Evolutionary conservation across 1,140 invertebrate species (phyloP).

Genomic region (Procambarus clarkii): DNA sequence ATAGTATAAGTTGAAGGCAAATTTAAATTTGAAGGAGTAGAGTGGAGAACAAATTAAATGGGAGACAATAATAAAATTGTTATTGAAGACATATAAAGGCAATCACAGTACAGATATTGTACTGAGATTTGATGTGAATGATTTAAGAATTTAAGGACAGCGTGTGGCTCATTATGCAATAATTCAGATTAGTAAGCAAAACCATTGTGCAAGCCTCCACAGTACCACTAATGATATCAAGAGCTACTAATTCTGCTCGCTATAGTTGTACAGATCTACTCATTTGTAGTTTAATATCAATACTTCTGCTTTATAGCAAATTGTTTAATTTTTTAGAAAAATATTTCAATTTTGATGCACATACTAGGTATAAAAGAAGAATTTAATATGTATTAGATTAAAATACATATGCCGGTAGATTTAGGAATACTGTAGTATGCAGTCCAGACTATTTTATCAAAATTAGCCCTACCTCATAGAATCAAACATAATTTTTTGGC

Average conservation of each 20-base stretch:
- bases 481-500: slow-evolving; percentile 6
- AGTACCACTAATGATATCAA: neutral
- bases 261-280: neutral
- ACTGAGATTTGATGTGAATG: too few species aligned
- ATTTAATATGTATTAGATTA: neutral
- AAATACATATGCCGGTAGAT: neutral
- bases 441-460: slow-evolving; percentile 1
- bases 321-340: neutral
- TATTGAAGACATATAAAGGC: neutral
- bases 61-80: too few species aligned
- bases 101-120: neutral
- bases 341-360: neutral
- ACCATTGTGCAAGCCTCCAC: neutral
- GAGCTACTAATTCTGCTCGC: neutral
- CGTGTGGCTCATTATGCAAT: neutral
- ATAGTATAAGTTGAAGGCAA: too few species aligned
- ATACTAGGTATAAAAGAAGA: neutral
- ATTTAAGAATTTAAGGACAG: too few species aligned
- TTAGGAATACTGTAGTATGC: neutral
- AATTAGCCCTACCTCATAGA: slow-evolving; percentile 14
- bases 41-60: too few species aligned
- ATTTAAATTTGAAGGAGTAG: too few species aligned
- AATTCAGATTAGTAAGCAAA: neutral
- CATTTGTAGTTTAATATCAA: neutral
- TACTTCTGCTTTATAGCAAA: neutral